These are phyloP conservation scores for Zonotrichia leucophrys DNA, from an alignment of 2,113 vertebrate genomes.

Conservation along the genomic window DNA sequence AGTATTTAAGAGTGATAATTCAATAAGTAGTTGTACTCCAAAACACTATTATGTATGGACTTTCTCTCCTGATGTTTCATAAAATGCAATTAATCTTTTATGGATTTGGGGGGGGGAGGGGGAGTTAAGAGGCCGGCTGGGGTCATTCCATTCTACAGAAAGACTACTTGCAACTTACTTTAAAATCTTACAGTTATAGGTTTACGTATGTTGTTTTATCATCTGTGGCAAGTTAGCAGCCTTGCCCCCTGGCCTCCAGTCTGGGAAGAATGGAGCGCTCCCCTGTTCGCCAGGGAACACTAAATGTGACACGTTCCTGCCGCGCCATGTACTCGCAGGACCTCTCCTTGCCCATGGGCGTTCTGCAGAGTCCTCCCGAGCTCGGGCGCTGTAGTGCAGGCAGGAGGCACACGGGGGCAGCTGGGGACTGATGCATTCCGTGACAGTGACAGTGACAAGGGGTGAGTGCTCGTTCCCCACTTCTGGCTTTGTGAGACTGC, in stretches of 20 bases:
- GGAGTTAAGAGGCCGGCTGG: background rate
- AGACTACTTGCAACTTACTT: background rate
- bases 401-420: conserved; percentile 26
- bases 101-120: rapidly evolving
- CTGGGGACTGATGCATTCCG: background rate
- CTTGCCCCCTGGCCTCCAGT: background rate
- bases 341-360: no score
- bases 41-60: rapidly evolving
- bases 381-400: background rate
- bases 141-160: background rate
- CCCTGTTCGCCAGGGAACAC: rapidly evolving
- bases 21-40: background rate
- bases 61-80: background rate
- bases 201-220: background rate
- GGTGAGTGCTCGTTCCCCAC: rapidly evolving
- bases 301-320: rapidly evolving
- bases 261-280: background rate
- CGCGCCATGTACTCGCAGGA: rapidly evolving
- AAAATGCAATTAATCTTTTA: background rate
- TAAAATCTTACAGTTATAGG: background rate
- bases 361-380: rapidly evolving
- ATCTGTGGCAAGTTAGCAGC: background rate
- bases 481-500: background rate
- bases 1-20: background rate
- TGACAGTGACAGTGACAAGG: rapidly evolving